Base-by-base conservation (phyloP, 2,113 vertebrate species). In the Aix galericulata region DNA sequence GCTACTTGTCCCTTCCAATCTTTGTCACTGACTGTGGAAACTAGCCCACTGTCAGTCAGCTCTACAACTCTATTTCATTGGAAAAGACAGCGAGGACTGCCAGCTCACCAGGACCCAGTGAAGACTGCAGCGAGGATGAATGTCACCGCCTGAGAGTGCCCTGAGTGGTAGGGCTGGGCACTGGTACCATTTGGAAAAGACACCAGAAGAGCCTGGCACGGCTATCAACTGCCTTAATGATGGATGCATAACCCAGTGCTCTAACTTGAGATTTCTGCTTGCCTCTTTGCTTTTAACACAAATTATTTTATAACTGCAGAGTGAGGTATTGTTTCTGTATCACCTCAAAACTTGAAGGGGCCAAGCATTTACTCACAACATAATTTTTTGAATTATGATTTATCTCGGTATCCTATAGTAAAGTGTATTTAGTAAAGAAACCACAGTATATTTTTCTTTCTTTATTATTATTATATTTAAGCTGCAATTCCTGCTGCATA, bases 81-180 rank as follows among this genome's bases (percentile, higher is more conserved):
- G 34, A 89, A 92, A 87, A 74, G 85, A 68, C 82, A 82, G 32
- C 2, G 2, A 69, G 25, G 31, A 73, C 36, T 86, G 53, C 34
- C 53, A 76, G 31, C 59, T 79, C 44, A 21, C 5, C 9, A 21
- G 32, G 72, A 4, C 10, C 31, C 1, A 1, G 34, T 13, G 50
- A 36, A 79, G 67, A 38, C 32, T 38, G 40, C 15, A 69, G 22
- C 32, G 2, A 1, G 26, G 53, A 31, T 52, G 46, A 52, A 6
- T 17, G 11, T 23, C 2, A 0, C 0, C 81, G 32, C 48, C 56
- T 26, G 22, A 58, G 25, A 75, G 13, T 72, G 16, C 2, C 53
- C 34, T 58, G 8, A 64, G 17, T 40, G 15, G 23, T 59, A 50
- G 31, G 26, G 48, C 23, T 25, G 40, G 48, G 12, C 6, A 32